Evolutionary conservation across 1,140 invertebrate species (phyloP), one percentile per base, ranked within the genome.

Genomic region (Drosophila pseudoobscura): DNA sequence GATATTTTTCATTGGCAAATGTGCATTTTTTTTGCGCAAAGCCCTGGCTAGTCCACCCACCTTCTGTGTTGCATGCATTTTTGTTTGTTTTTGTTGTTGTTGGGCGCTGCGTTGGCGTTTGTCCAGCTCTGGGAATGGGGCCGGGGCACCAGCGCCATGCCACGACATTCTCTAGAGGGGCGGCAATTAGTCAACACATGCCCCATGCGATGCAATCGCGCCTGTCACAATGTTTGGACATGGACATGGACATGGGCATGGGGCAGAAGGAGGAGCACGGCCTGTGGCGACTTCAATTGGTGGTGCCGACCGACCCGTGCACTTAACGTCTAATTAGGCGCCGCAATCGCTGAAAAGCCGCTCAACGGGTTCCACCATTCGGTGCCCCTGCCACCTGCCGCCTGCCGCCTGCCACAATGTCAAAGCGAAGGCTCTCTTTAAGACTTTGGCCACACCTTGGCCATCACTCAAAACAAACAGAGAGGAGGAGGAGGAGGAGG

Each of bases 321-420:
- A 84, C 80, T 87, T 80, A 87, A 77, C 54, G 80, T 85, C 78
- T 85, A 85, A 85, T 85, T 85, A 85, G 82, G 70, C 82, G 74
- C 77, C 82, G 73, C 80, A 66, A 45, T 39, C 31, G 9, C 24
- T 41, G 54, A 85, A 84, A 84, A 87, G 80, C 80, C 55, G 63
- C 80, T 82, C 78, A 82, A 82, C 82, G 74, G 70, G 68, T 85
- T 60, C 8, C 31, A 9, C 8, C 31, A 31, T 31, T 31, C 31
- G 31, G 8, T 31, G 57, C 58, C 39, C 24, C 43, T 39, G 20
- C 52, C 49, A 39, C 50, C 24, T 24, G 24, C 24, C 24, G 0
- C 24, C 24, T 3, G 24, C 24, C 3, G 2, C 7, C 50, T 53
- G 43, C 35, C 74, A 82, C 74, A 82, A 65, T 83, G 79, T 84